phyloP scores from a whole-genome alignment of 2,888 invertebrate genomes.

The Actias luna region DNA sequence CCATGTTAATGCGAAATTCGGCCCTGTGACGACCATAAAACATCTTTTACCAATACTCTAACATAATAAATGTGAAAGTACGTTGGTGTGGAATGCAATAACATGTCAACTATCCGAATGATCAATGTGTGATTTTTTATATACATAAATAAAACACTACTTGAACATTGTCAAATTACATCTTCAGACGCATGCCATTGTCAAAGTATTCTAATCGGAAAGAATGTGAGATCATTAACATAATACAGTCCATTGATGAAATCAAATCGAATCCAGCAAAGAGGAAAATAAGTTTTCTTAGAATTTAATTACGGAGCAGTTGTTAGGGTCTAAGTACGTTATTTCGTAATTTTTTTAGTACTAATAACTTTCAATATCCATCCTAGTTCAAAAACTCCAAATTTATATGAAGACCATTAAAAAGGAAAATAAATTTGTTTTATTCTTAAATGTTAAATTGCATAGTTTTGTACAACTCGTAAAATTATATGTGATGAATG shows the following conservation, averaged over 20 bases:
- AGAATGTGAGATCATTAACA: not conserved
- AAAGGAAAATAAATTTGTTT: not conserved
- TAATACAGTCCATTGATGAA: not conserved
- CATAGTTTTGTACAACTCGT: not conserved
- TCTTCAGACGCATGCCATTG: not conserved
- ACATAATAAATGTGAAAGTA: conserved; percentile 10
- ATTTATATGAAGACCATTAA: not conserved
- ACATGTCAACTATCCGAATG: conserved; percentile 3
- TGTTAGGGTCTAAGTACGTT: not conserved
- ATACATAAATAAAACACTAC: conserved; percentile 2
- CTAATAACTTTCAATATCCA: not conserved
- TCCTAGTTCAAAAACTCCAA: not conserved
- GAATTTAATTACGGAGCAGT: not conserved
- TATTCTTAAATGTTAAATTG: not conserved
- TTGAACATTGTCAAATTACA: conserved; percentile 3
- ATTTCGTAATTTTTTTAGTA: too few relatives aligned
- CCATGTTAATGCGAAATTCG: conserved; percentile 36
- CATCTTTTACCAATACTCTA: conserved; percentile 3
- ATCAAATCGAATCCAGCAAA: too few relatives aligned
- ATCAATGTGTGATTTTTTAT: conserved; percentile 1
- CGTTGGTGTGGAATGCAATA: conserved; percentile 11
- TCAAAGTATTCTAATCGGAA: not conserved
- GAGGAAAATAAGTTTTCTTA: not conserved
- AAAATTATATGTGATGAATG: not conserved
- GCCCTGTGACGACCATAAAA: conserved; percentile 16